phyloP scores from a whole-genome alignment of 2,113 vertebrate species.

The Thamnaconus septentrionalis region DNA sequence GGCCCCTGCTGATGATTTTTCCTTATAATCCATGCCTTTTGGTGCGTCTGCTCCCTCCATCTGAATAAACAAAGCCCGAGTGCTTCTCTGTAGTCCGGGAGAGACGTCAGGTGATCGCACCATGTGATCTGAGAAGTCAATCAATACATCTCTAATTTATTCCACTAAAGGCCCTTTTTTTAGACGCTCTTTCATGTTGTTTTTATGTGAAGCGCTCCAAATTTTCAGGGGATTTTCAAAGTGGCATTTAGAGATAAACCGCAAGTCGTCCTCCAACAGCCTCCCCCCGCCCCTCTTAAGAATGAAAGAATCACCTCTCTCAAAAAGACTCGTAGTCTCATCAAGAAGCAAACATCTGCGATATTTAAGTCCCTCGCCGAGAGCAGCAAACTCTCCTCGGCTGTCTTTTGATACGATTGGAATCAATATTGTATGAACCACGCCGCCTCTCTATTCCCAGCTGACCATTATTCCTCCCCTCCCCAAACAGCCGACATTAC shows the following conservation, averaged over 20 bases:
- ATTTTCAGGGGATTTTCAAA: constrained; percentile 76
- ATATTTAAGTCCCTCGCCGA: constrained; percentile 62
- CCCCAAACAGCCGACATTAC: constrained; percentile 63
- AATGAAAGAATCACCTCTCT: constrained; percentile 74
- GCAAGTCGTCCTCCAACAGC: constrained; percentile 58
- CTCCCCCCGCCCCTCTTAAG: constrained; percentile 61
- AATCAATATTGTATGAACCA: constrained; percentile 72
- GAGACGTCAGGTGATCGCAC: constrained; percentile 76
- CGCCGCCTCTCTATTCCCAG: constrained; percentile 61
- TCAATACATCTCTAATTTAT: constrained; percentile 76
- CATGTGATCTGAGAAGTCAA: constrained; percentile 63
- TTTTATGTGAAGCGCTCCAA: constrained; percentile 68
- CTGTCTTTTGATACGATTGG: constrained; percentile 59
- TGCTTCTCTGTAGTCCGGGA: constrained; percentile 72
- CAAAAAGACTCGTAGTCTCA: constrained; percentile 71
- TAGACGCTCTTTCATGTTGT: constrained; percentile 77
- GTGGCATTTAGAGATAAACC: constrained; percentile 73
- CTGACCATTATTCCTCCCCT: constrained; percentile 61
- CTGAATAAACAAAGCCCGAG: constrained; percentile 84
- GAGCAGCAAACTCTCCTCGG: constrained; percentile 59
- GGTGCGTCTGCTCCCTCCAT: constrained; percentile 78
- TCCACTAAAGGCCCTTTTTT: constrained; percentile 68
- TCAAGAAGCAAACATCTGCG: constrained; percentile 68
- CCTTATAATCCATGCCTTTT: constrained; percentile 79
- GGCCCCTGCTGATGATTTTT: constrained; percentile 81